Base-by-base conservation (phyloP, 2,888 invertebrate species). In the Cecidostiba fungosa region DNA sequence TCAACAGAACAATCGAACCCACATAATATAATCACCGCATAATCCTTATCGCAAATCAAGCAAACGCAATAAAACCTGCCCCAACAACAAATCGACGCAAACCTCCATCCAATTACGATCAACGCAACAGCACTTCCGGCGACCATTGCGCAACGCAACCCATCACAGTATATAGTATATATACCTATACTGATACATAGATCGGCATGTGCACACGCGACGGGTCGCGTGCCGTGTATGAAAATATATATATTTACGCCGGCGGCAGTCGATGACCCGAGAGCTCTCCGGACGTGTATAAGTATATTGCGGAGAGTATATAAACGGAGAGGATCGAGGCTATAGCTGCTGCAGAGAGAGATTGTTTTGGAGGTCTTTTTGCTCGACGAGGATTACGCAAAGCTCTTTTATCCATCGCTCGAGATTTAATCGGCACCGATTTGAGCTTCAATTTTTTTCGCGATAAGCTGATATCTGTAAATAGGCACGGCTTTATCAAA, bases 181-280 rank as follows among this genome's bases (percentile, higher is more conserved):
- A 59, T 1, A 50, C 16, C 1, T 50, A 23, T 50, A 59, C 59
- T 10, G 23, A 59, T 59, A 23, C 59, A 23, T 1, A 66, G 12
- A 66, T 29, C 66, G 29, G 66, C 66, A 66, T 29, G 66, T 14
- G 66, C 54, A 59, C 23, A 59, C 23, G 66, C 66, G 66, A 66
- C 23, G 12, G n/a, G 66, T 66, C 66, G 66, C 66, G 66, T 66
- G 66, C 66, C 66, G 66, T 29, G 66, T 66, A 66, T 66, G 66
- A 66, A 66, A 66, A 66, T 66, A 29, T 29, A 66, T 66, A 66
- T 29, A 66, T 66, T 26, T n/a, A 66, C 29, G 23, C 26, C 66
- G 66, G 12, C 26, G 66, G 66, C 66, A 66, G 66, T 66, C 66
- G 29, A 66, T 66, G 66, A 66, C 66, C 66, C 26, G 66, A 26